phyloP scores from a whole-genome alignment of 2,113 vertebrate genomes.

The Lutjanus erythropterus region DNA sequence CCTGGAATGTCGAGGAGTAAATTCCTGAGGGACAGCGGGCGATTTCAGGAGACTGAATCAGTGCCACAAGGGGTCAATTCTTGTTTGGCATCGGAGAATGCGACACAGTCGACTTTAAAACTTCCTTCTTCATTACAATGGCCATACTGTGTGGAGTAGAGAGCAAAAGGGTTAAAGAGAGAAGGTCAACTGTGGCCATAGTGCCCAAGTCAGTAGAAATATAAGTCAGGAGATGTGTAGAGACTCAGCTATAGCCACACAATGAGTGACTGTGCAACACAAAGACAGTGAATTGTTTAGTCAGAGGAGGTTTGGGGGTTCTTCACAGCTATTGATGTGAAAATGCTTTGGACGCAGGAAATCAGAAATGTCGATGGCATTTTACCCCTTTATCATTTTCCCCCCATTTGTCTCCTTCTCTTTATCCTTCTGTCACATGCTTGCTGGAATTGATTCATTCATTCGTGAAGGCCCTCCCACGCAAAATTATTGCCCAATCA shows the following conservation, averaged over 20 bases:
- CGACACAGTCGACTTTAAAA: slow-evolving; percentile 55
- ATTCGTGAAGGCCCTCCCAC: slow-evolving; percentile 13
- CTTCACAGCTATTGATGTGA: slow-evolving; percentile 65
- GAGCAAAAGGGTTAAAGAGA: slow-evolving; percentile 52
- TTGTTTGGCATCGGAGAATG: slow-evolving; percentile 54
- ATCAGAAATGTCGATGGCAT: slow-evolving; percentile 72
- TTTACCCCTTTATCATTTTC: slow-evolving; percentile 32
- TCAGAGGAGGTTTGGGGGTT: slow-evolving; percentile 38
- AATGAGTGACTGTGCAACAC: slow-evolving; percentile 78
- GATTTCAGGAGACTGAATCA: slow-evolving; percentile 52
- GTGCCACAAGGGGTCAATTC: slow-evolving; percentile 63
- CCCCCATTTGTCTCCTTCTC: slow-evolving; percentile 35
- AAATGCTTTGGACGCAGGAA: slow-evolving; percentile 47
- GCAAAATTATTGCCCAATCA: neutral
- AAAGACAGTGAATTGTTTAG: slow-evolving; percentile 67
- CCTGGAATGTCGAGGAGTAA: slow-evolving; percentile 60
- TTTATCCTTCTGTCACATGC: slow-evolving; percentile 28
- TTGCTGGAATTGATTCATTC: neutral
- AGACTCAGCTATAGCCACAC: slow-evolving; percentile 55
- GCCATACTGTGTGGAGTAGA: slow-evolving; percentile 56
- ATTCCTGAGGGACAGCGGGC: slow-evolving; percentile 58
- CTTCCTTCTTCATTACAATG: slow-evolving; percentile 65
- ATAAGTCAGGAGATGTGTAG: slow-evolving; percentile 70
- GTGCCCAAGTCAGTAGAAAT: slow-evolving; percentile 52
- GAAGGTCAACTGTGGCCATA: slow-evolving; percentile 72